These are phyloP conservation scores for Lymantria monacha DNA, from an alignment of 2,888 invertebrate genomes.

Conservation along the genomic window DNA sequence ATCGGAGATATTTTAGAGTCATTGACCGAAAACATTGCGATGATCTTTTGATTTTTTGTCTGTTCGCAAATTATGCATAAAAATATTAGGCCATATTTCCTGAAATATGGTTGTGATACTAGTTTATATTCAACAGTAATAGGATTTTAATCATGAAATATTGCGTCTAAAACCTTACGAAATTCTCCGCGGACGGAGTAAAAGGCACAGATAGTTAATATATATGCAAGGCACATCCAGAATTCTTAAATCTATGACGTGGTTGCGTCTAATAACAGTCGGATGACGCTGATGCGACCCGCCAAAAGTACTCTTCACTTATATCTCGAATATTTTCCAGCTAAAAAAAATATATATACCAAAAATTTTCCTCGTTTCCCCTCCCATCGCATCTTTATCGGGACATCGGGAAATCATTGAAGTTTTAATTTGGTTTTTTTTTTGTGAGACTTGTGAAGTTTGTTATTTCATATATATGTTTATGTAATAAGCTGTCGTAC, in stretches of 20 bases:
- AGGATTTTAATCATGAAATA: too few relatives aligned
- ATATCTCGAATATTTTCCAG: constrained; percentile 24
- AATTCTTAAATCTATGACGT: constrained; percentile 6
- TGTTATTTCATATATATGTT: constrained; percentile 5
- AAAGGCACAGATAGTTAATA: too few relatives aligned
- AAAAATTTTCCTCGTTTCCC: constrained; percentile 9
- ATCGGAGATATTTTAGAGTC: too few relatives aligned
- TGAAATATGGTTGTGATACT: too few relatives aligned
- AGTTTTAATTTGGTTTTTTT: constrained; percentile 34
- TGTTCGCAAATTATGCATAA: too few relatives aligned
- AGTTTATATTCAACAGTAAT: too few relatives aligned
- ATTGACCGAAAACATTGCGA: too few relatives aligned
- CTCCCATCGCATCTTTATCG: constrained; percentile 15
- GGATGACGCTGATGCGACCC: constrained; percentile 60
- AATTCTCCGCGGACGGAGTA: too few relatives aligned
- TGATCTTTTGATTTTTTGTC: too few relatives aligned
- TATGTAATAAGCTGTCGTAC: neutral
- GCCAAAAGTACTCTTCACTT: constrained; percentile 20
- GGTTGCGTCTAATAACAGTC: constrained; percentile 40
- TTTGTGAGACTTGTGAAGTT: constrained; percentile 28
- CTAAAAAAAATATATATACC: constrained; percentile 17
- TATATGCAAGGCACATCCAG: constrained; percentile 42
- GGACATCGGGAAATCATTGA: constrained; percentile 27
- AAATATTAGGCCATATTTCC: too few relatives aligned
- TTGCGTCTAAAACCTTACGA: too few relatives aligned